These are phyloP conservation scores for Heterochromis multidens DNA, from an alignment of 2,113 vertebrate species.

Conservation along the genomic window DNA sequence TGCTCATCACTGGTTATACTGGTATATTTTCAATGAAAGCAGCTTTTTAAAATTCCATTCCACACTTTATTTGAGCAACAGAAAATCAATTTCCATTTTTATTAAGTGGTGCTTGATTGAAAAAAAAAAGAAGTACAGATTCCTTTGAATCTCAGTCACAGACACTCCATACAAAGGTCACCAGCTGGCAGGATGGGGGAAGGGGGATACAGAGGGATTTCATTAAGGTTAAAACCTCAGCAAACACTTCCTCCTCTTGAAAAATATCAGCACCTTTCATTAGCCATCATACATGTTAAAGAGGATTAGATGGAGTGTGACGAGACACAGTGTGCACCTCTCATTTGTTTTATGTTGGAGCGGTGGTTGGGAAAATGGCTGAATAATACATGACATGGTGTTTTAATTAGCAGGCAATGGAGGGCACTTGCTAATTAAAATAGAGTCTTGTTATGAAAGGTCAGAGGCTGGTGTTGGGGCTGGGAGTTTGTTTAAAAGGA, in stretches of 20 bases:
- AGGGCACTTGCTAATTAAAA: conserved; percentile 54
- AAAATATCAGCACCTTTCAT: conserved; percentile 39
- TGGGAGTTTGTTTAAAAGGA: neutral
- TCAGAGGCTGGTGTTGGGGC: conserved; percentile 5
- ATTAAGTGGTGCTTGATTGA: conserved; percentile 46
- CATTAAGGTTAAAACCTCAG: conserved; percentile 15
- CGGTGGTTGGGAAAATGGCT: conserved; percentile 25
- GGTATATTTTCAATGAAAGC: neutral
- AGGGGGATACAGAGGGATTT: neutral
- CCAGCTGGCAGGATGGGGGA: neutral
- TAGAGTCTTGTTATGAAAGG: conserved; percentile 33
- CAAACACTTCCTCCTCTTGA: conserved; percentile 17
- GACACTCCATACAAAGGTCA: conserved; percentile 31
- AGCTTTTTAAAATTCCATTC: conserved; percentile 19
- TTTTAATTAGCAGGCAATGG: conserved; percentile 47
- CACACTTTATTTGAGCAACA: conserved; percentile 6
- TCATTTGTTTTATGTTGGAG: conserved; percentile 22
- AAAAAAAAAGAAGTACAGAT: conserved; percentile 1
- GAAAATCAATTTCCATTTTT: conserved; percentile 51
- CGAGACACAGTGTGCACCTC: neutral
- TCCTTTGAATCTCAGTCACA: conserved; percentile 26
- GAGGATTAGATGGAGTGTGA: conserved; percentile 17
- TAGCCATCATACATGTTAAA: conserved; percentile 19
- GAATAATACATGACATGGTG: conserved; percentile 52
- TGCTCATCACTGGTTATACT: conserved; percentile 24